phyloP scores from a whole-genome alignment of 1,140 invertebrate species.

The Brachionus koreanus region DNA sequence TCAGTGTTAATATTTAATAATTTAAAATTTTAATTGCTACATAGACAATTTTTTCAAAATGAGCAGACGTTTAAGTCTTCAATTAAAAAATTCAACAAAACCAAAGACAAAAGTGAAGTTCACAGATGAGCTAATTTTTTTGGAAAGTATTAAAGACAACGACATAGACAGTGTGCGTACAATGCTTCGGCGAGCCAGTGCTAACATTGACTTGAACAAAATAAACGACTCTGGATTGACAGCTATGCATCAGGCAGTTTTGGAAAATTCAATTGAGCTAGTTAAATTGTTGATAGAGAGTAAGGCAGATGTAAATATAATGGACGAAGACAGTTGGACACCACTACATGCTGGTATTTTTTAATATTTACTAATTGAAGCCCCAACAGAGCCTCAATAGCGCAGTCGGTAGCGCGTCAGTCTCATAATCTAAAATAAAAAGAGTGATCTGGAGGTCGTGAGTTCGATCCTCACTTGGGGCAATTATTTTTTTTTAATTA shows the following conservation, averaged over 20 bases:
- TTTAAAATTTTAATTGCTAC: not conserved
- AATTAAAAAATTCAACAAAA: conserved; percentile 46
- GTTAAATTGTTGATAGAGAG: conserved; percentile 86
- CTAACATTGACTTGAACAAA: conserved; percentile 55
- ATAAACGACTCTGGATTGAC: conserved; percentile 53
- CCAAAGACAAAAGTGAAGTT: conserved; percentile 51
- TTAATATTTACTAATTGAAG: not conserved
- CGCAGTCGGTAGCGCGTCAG: conserved; percentile 41
- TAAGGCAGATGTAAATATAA: conserved; percentile 87
- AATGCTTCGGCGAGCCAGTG: conserved; percentile 55
- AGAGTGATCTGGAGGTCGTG: conserved; percentile 40
- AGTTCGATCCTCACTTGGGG: conserved; percentile 42
- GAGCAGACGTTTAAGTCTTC: conserved; percentile 36
- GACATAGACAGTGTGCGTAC: conserved; percentile 51
- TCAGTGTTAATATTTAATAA: not conserved
- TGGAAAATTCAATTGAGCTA: conserved; percentile 97
- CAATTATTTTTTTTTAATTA: not conserved
- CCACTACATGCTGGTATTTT: conserved; percentile 51
- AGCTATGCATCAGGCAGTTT: conserved; percentile 60
- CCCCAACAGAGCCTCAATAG: conserved; percentile 4
- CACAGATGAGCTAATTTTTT: conserved; percentile 56
- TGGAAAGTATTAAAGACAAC: conserved; percentile 57
- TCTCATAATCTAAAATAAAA: conserved; percentile 24
- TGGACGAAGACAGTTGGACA: conserved; percentile 87
- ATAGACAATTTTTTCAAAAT: not conserved